A percentile compares a stretch with the other conserved stretches of the same genome.
phyloP scores from a whole-genome alignment of 2,113 vertebrate genomes.

The Panurus biarmicus region DNA sequence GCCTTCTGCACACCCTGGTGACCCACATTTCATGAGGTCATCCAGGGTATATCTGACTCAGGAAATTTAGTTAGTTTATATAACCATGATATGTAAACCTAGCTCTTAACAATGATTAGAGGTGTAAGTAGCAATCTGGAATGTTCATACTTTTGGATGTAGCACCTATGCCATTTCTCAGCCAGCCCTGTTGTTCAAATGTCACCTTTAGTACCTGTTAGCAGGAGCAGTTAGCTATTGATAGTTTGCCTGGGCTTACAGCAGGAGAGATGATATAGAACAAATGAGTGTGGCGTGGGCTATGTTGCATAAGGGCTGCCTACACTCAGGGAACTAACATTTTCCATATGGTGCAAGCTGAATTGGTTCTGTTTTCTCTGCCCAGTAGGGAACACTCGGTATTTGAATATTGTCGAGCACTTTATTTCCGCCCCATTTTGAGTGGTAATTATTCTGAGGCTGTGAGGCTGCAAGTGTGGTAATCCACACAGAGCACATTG shows the following conservation, averaged over 20 bases:
- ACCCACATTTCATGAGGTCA: background rate
- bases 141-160: background rate
- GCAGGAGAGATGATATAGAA: background rate
- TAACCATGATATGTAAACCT: background rate
- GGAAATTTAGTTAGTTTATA: background rate
- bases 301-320: slow-evolving; percentile 31
- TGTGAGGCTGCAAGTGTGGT: slow-evolving; percentile 28
- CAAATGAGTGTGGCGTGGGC: background rate
- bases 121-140: background rate
- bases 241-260: background rate
- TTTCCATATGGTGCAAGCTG: slow-evolving; percentile 27
- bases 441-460: slow-evolving; percentile 47
- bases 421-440: slow-evolving; percentile 48
- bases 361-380: slow-evolving; percentile 31
- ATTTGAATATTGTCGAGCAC: slow-evolving; percentile 24
- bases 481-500: slow-evolving; percentile 23
- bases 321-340: slow-evolving; percentile 8
- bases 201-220: background rate
- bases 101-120: background rate
- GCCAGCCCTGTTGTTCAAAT: background rate
- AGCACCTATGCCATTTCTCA: background rate
- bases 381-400: slow-evolving; percentile 16
- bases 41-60: background rate
- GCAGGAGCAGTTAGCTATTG: background rate
- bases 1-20: background rate